A percentile compares a stretch with the other conserved stretches of the same genome.
phyloP scores from a whole-genome alignment of 2,113 vertebrate species.

The Gopherus evgoodei region DNA sequence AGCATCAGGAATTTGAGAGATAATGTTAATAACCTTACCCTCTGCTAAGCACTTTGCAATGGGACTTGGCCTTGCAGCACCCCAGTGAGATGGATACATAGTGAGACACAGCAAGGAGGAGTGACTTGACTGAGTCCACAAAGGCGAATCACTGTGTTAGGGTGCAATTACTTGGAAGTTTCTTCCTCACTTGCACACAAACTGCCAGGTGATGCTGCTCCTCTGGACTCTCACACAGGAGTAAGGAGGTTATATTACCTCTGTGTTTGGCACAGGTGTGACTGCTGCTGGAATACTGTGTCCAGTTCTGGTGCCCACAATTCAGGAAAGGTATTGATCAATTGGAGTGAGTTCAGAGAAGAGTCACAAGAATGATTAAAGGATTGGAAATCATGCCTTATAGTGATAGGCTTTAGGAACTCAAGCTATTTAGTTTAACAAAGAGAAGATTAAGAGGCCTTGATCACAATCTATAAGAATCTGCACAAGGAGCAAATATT shows the following conservation, averaged over 20 bases:
- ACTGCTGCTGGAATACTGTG: not conserved
- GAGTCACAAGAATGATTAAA: not conserved
- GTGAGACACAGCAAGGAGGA: not conserved
- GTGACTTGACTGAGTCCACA: not conserved
- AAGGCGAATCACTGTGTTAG: not conserved
- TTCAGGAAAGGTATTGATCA: not conserved
- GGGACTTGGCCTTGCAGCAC: not conserved
- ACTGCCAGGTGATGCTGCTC: slow-evolving; percentile 14
- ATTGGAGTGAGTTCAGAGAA: not conserved
- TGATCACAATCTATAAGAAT: not conserved
- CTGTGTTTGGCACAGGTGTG: no score
- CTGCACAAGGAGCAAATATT: not conserved
- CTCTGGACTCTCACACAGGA: not conserved
- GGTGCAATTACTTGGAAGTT: not conserved
- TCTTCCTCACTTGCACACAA: slow-evolving; percentile 7
- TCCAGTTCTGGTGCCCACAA: not conserved
- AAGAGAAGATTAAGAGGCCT: not conserved
- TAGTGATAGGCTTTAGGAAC: not conserved
- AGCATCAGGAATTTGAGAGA: slow-evolving; percentile 11
- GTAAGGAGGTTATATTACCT: not conserved
- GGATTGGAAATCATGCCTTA: not conserved
- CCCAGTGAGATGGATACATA: not conserved
- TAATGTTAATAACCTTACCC: not conserved
- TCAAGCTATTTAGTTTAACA: not conserved
- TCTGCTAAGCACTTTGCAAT: slow-evolving; percentile 5